These are phyloP conservation scores for Oryzias sinensis DNA, from an alignment of 2,797 vertebrate species.

Conservation along the genomic window DNA sequence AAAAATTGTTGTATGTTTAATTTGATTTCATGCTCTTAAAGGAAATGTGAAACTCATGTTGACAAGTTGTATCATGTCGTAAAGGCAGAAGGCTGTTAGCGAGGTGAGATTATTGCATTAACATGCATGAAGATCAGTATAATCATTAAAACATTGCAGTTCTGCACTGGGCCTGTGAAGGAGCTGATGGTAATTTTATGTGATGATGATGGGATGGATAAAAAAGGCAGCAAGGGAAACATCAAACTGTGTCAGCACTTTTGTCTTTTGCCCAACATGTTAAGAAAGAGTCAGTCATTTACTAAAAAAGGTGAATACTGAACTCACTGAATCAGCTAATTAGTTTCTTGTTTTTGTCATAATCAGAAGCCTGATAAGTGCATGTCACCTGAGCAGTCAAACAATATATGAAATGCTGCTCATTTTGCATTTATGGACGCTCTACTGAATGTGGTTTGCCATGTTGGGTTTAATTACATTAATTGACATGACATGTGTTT, in stretches of 20 bases:
- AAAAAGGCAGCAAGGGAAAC: slow-evolving; percentile 36
- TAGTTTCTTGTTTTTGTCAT: slow-evolving; percentile 1
- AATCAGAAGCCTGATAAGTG: slow-evolving; percentile 2
- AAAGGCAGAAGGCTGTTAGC: slow-evolving; percentile 18
- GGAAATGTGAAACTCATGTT: too few species aligned
- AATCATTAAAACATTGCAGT: slow-evolving; percentile 55
- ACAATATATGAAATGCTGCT: neutral
- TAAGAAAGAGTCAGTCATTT: slow-evolving; percentile 16
- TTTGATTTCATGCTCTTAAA: too few species aligned
- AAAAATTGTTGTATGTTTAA: too few species aligned
- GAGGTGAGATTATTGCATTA: slow-evolving; percentile 49
- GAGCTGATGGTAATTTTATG: slow-evolving; percentile 58
- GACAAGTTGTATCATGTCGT: slow-evolving; percentile 4
- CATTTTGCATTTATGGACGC: neutral
- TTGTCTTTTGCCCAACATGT: slow-evolving; percentile 37
- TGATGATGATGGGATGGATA: slow-evolving; percentile 54
- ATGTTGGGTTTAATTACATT: too few species aligned
- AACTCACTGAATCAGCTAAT: slow-evolving; percentile 8
- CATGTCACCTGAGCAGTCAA: neutral
- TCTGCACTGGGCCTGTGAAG: slow-evolving; percentile 42
- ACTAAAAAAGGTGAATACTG: slow-evolving; percentile 20
- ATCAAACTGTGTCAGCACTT: slow-evolving; percentile 48
- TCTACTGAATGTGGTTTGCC: too few species aligned
- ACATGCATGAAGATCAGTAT: slow-evolving; percentile 45
- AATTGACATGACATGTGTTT: too few species aligned